Evolutionary conservation across 92 coral and sea anemone species (phyloP).

Genomic region (Parazoanthus darwini): DNA sequence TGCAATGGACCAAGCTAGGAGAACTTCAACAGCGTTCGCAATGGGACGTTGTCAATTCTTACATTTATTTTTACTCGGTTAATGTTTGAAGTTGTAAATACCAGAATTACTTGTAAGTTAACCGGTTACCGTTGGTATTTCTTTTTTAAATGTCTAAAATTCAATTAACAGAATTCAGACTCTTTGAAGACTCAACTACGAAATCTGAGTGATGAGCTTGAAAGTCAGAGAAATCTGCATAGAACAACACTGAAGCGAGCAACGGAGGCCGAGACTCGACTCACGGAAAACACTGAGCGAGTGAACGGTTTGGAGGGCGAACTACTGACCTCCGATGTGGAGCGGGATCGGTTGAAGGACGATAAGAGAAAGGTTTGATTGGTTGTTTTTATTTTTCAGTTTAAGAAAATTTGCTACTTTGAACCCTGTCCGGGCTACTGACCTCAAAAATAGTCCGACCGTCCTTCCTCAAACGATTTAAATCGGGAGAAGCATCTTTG

Average conservation of each 20-base stretch:
- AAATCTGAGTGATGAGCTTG: slow-evolving; percentile 88
- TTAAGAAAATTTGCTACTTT: not conserved
- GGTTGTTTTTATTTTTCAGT: not conserved
- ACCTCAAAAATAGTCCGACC: too few species aligned
- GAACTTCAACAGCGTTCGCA: too few species aligned
- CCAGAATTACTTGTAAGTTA: not conserved
- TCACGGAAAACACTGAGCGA: slow-evolving; percentile 83
- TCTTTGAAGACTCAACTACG: slow-evolving; percentile 73
- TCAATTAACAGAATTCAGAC: slow-evolving; percentile 69
- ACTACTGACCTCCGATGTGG: slow-evolving; percentile 90
- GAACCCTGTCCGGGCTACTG: too few species aligned
- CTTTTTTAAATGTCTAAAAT: not conserved
- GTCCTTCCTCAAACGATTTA: too few species aligned
- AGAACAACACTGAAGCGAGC: slow-evolving; percentile 95
- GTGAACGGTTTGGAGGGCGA: slow-evolving; percentile 94
- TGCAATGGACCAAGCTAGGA: too few species aligned
- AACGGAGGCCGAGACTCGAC: slow-evolving; percentile 86
- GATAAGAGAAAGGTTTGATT: slow-evolving; percentile 84
- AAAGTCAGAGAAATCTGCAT: slow-evolving; percentile 89
- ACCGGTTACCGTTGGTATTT: too few species aligned
- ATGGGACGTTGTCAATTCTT: too few species aligned
- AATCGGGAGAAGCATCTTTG: too few species aligned
- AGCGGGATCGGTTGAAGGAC: slow-evolving; percentile 89
- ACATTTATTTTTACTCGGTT: not conserved
- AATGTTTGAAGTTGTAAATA: not conserved